Conservation (phyloP, 1,140 invertebrate genomes). For the Tachypleus tridentatus region DNA sequence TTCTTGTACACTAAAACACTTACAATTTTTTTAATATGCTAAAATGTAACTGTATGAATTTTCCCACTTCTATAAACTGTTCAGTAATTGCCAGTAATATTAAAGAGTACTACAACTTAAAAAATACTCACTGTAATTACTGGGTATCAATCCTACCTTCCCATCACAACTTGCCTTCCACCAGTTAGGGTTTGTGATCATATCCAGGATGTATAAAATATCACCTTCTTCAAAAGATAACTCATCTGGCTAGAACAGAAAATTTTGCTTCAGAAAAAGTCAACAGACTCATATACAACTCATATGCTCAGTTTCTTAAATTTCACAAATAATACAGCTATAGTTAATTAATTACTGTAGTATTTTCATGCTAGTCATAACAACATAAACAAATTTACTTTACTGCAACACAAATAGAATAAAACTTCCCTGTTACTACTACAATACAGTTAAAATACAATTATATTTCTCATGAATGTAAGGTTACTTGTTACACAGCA, state of each 20-base stretch:
- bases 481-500: not conserved
- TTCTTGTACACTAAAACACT: no score
- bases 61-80: no score
- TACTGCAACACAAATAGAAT: not conserved
- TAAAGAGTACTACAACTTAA: no score
- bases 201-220: slow-evolving; percentile 49
- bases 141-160: slow-evolving; percentile 49
- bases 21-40: no score
- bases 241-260: slow-evolving; percentile 37
- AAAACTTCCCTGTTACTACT: not conserved
- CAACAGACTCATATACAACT: not conserved
- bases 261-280: not conserved
- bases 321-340: not conserved
- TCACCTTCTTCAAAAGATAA: slow-evolving; percentile 54
- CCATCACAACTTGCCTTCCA: slow-evolving; percentile 49
- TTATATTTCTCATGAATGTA: not conserved
- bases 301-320: not conserved
- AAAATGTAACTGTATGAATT: no score
- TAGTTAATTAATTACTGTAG: not conserved
- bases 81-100: no score
- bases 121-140: slow-evolving; percentile 46
- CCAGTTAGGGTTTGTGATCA: slow-evolving; percentile 42
- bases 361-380: not conserved
- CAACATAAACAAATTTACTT: not conserved
- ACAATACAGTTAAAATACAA: not conserved